phyloP scores from a whole-genome alignment of 2,113 vertebrate genomes.

The Mormyrus iriodes region DNA sequence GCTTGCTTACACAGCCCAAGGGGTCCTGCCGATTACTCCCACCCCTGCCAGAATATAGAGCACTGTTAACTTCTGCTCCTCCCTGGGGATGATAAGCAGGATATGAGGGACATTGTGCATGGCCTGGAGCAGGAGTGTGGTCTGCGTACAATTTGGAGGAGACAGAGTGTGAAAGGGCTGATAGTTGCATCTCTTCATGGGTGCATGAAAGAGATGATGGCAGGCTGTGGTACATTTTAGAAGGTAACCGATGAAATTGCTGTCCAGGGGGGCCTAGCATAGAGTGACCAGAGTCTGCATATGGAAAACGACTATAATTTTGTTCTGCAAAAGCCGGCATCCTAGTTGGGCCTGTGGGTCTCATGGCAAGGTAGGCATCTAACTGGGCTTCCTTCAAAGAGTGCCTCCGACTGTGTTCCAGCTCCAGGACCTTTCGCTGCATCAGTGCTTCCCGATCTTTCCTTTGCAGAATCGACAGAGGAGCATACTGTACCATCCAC shows the following conservation, averaged over 20 bases:
- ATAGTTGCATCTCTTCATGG: conserved; percentile 48
- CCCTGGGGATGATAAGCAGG: conserved; percentile 59
- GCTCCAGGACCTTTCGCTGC: conserved; percentile 41
- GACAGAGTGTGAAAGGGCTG: conserved; percentile 46
- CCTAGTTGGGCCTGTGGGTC: conserved; percentile 36
- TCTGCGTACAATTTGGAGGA: conserved; percentile 54
- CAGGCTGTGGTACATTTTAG: conserved; percentile 42
- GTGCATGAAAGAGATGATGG: conserved; percentile 38
- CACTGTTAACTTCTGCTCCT: conserved; percentile 50
- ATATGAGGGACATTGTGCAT: conserved; percentile 55
- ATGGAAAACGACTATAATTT: conserved; percentile 46
- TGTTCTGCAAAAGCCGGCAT: conserved; percentile 49
- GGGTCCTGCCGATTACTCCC: conserved; percentile 40
- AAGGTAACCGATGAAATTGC: conserved; percentile 49
- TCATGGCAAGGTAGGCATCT: conserved; percentile 36
- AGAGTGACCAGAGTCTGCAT: conserved; percentile 39
- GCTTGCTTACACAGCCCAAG: conserved; percentile 44
- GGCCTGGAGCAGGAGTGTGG: conserved; percentile 41
- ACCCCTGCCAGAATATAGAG: conserved; percentile 35
- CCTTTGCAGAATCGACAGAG: conserved; percentile 39
- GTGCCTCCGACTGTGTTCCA: conserved; percentile 37
- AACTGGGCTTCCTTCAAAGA: conserved; percentile 48
- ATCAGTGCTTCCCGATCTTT: conserved; percentile 39
- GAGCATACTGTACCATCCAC: conserved; percentile 53
- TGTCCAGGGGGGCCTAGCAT: conserved; percentile 47